These are phyloP conservation scores for Perithous albicinctus DNA, from an alignment of 2,888 invertebrate species.

Conservation along the genomic window DNA sequence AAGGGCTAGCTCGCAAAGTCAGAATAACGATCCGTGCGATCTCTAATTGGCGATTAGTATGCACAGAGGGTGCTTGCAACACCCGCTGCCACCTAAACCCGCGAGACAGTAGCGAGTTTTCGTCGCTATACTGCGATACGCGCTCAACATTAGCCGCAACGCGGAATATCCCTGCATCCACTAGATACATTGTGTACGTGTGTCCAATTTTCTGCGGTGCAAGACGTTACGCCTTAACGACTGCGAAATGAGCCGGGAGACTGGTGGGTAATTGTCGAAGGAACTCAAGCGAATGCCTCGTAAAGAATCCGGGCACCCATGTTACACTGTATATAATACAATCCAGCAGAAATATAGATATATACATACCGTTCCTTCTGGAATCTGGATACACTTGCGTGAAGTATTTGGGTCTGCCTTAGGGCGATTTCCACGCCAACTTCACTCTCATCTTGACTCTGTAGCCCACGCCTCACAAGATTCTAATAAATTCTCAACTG, in stretches of 20 bases:
- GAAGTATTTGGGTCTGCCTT: not conserved
- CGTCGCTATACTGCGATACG: constrained; percentile 16
- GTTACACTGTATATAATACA: not conserved
- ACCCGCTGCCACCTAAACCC: constrained; percentile 44
- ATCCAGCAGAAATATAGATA: not conserved
- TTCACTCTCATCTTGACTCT: constrained; percentile 38
- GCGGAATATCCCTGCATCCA: constrained; percentile 19
- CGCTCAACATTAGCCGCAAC: constrained; percentile 6
- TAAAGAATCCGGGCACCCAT: constrained; percentile 55
- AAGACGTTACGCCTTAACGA: constrained; percentile 69
- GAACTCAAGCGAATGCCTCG: constrained; percentile 61
- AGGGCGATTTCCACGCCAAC: constrained; percentile 13
- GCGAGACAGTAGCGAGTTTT: constrained; percentile 32
- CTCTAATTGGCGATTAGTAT: constrained; percentile 61
- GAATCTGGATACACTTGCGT: not conserved
- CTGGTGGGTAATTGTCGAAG: constrained; percentile 68
- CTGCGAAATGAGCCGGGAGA: constrained; percentile 66
- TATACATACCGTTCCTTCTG: not conserved
- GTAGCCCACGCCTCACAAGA: constrained; percentile 40
- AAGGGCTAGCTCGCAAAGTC: not conserved
- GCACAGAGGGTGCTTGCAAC: constrained; percentile 57
- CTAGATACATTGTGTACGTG: constrained; percentile 25
- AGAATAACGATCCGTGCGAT: constrained; percentile 50
- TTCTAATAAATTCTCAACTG: constrained; percentile 54
- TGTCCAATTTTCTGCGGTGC: constrained; percentile 63